Conservation (phyloP, 2,888 invertebrate genomes). For the Dolichopus griseipennis region DNA sequence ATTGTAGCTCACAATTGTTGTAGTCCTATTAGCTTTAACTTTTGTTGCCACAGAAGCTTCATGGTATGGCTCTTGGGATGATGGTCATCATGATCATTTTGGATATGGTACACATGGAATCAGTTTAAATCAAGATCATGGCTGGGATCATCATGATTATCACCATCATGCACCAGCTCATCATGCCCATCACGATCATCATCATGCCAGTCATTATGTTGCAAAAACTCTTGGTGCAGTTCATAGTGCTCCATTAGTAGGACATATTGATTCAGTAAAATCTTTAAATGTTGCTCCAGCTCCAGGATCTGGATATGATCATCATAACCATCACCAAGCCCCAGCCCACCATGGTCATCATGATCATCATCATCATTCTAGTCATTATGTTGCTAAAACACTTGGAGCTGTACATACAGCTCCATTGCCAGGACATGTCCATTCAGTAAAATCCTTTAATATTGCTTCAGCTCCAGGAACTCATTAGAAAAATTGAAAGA, state of each 20-base stretch:
- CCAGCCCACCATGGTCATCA: background rate
- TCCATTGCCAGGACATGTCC: background rate
- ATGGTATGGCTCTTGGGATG: background rate
- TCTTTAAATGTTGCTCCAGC: no score
- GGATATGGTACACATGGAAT: background rate
- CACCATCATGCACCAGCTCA: background rate
- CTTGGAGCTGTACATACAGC: background rate
- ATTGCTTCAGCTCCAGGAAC: no score
- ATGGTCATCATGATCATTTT: background rate
- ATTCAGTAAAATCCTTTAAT: background rate
- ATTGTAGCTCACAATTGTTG: constrained; percentile 13
- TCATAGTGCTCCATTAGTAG: no score
- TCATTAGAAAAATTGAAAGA: no score
- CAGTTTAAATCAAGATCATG: background rate
- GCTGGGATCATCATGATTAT: background rate
- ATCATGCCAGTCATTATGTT: no score
- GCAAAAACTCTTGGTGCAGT: no score
- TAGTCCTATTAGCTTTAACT: constrained; percentile 29
- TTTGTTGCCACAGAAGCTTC: no score
- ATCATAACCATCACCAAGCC: no score
- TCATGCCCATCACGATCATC: background rate
- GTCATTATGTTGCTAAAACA: background rate
- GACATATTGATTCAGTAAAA: no score
- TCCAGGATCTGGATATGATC: background rate
- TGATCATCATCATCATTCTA: background rate